A percentile compares a stretch with the other conserved stretches of the same genome.
Conservation (phyloP, 2,113 vertebrate genomes). For the Eolophus roseicapilla region DNA sequence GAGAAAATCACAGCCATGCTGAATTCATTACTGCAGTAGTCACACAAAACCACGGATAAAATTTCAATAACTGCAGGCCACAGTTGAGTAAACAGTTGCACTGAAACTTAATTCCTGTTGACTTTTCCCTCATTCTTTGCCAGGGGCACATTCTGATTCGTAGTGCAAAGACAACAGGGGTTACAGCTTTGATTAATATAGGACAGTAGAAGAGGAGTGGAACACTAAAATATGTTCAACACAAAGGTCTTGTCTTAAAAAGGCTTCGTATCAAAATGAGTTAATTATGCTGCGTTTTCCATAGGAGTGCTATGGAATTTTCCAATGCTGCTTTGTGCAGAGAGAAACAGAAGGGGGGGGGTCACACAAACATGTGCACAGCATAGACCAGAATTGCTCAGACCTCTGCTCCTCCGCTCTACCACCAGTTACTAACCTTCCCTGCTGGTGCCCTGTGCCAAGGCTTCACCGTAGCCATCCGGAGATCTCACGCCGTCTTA, state of each 20-base stretch:
- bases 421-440: neutral
- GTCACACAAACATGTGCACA: neutral
- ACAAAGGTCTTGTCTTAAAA: slow-evolving; percentile 72
- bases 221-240: slow-evolving; percentile 78
- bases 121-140: slow-evolving; percentile 96
- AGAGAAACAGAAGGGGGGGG: neutral
- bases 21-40: slow-evolving; percentile 97
- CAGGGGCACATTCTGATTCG: slow-evolving; percentile 93
- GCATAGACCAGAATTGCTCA: neutral
- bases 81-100: slow-evolving; percentile 99
- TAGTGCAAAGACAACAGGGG: slow-evolving; percentile 92
- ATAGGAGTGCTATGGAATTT: slow-evolving; percentile 34
- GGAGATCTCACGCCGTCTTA: neutral
- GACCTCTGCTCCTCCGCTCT: neutral
- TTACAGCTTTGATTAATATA: slow-evolving; percentile 94
- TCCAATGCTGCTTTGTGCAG: neutral
- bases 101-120: slow-evolving; percentile 99
- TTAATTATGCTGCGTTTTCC: slow-evolving; percentile 57
- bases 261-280: slow-evolving; percentile 66
- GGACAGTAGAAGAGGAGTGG: slow-evolving; percentile 80
- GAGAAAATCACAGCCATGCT: slow-evolving; percentile 93
- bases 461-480: neutral
- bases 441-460: neutral
- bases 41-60: slow-evolving; percentile 98
- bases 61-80: slow-evolving; percentile 99